phyloP scores from a whole-genome alignment of 1,140 invertebrate species.

The Hestina assimilis region DNA sequence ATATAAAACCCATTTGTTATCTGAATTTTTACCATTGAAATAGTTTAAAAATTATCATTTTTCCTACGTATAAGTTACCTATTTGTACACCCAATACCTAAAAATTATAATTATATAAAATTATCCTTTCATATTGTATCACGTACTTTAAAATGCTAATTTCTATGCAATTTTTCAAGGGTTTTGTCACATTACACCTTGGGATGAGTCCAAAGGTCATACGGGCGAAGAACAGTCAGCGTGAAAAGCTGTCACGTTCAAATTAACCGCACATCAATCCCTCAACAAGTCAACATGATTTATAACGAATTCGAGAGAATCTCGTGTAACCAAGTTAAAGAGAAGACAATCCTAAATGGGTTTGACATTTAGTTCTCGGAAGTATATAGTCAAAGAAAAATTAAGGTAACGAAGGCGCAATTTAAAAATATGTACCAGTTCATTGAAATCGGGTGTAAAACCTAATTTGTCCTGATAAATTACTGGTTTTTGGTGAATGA shows the following conservation, averaged over 20 bases:
- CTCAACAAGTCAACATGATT: background rate
- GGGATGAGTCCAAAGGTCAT: constrained; percentile 23
- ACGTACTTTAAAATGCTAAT: background rate
- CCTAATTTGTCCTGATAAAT: constrained; percentile 15
- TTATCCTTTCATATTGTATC: too few species aligned
- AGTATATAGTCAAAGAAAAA: background rate
- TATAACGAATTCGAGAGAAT: background rate
- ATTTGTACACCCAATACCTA: too few species aligned
- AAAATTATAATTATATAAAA: too few species aligned
- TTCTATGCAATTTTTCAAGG: constrained; percentile 1
- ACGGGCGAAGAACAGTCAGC: constrained; percentile 4
- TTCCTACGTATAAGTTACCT: too few species aligned
- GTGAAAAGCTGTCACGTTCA: constrained; percentile 17
- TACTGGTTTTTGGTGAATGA: constrained; percentile 26
- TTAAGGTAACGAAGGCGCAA: background rate
- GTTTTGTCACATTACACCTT: constrained; percentile 14
- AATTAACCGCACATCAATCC: background rate
- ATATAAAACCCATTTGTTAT: background rate
- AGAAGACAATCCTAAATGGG: background rate
- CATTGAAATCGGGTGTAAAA: background rate
- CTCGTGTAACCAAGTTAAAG: background rate
- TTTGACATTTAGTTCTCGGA: too few species aligned
- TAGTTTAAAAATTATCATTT: too few species aligned
- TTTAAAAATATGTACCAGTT: background rate
- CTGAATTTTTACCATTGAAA: too few species aligned